Percentiles rank a stretch among this genome's conserved stretches.
These are phyloP conservation scores for Pentalonia nigronervosa DNA, from an alignment of 1,140 invertebrate genomes.

Conservation along the genomic window DNA sequence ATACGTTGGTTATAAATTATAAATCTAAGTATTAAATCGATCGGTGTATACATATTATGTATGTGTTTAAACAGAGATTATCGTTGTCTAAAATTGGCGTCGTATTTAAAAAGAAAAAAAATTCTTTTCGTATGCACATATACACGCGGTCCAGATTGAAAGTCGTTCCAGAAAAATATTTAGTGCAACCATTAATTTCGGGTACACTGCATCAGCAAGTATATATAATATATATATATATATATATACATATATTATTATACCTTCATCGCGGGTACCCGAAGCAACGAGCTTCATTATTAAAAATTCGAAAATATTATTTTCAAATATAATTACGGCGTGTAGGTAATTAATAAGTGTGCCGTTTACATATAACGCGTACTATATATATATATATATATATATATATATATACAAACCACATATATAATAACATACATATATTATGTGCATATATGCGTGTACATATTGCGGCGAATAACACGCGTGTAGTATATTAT, in stretches of 20 bases:
- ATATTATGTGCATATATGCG: not conserved
- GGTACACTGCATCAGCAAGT: not conserved
- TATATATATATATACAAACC: not conserved
- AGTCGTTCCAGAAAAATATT: not conserved
- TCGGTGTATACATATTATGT: not conserved
- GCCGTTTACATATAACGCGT: not conserved
- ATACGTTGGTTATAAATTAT: not conserved
- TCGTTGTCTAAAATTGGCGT: not conserved
- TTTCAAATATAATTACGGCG: not conserved
- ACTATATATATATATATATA: not conserved
- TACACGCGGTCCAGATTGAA: not conserved
- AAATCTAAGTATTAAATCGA: not conserved
- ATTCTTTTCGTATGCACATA: not conserved
- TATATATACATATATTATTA: slow-evolving; percentile 1
- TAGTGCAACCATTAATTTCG: not conserved
- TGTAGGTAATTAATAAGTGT: not conserved
- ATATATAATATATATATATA: not conserved
- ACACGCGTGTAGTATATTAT: not conserved
- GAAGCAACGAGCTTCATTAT: not conserved
- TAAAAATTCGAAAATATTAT: slow-evolving; percentile 14
- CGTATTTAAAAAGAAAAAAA: not conserved
- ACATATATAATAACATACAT: not conserved
- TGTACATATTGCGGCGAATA: not conserved
- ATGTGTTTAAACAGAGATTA: not conserved
- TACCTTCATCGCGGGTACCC: not conserved